A percentile compares a stretch with the other conserved stretches of the same genome.
Conservation (phyloP, 2,797 vertebrate species). For the Pantherophis alleghaniensis region DNA sequence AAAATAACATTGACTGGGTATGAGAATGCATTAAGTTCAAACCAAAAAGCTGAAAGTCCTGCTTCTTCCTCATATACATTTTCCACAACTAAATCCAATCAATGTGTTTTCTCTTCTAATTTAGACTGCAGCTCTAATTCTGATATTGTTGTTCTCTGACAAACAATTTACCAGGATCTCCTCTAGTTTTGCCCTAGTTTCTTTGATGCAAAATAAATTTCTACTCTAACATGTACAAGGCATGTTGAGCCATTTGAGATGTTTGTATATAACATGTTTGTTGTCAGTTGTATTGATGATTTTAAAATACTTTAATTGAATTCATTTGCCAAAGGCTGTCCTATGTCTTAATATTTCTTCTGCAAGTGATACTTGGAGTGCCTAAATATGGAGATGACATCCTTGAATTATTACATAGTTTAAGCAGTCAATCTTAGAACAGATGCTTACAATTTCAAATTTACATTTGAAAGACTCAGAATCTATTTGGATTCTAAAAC, state of each 20-base stretch:
- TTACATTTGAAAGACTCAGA: slow-evolving; percentile 47
- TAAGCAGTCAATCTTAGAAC: slow-evolving; percentile 49
- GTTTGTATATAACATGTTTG: slow-evolving; percentile 22
- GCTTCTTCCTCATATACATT: not conserved
- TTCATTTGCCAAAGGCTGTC: slow-evolving; percentile 57
- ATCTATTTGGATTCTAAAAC: slow-evolving; percentile 50
- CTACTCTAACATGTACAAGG: not conserved
- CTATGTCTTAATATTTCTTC: slow-evolving; percentile 49
- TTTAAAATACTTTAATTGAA: slow-evolving; percentile 59
- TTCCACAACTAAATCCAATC: not conserved
- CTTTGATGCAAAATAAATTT: not conserved
- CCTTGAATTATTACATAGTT: slow-evolving; percentile 63
- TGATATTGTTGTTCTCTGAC: not conserved
- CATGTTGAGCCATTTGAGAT: not conserved
- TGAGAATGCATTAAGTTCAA: not conserved
- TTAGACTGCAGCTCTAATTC: not conserved
- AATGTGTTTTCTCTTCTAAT: not conserved
- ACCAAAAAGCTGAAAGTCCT: not conserved
- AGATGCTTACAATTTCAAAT: slow-evolving; percentile 52
- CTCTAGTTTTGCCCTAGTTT: not conserved
- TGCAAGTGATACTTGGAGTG: slow-evolving; percentile 50
- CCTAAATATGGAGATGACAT: slow-evolving; percentile 59
- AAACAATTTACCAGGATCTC: no score
- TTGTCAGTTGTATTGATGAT: slow-evolving; percentile 54
- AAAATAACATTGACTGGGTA: not conserved